Evolutionary conservation across 2,797 vertebrate genomes (phyloP).

Genomic region (Pteronotus mesoamericanus): DNA sequence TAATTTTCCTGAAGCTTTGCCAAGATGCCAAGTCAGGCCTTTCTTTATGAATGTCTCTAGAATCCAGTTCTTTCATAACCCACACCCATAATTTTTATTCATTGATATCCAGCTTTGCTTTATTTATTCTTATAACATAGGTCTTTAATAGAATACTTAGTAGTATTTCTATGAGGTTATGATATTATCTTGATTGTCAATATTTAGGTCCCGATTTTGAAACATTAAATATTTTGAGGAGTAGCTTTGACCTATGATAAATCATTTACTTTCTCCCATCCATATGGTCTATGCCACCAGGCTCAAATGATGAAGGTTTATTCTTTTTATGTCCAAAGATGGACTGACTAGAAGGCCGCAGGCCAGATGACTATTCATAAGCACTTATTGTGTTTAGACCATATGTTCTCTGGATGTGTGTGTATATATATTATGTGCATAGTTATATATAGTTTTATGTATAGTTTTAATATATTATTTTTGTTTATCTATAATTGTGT

Average conservation of each 20-base stretch:
- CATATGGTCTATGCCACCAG: neutral
- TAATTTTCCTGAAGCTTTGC: neutral
- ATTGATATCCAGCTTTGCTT: neutral
- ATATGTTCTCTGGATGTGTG: neutral
- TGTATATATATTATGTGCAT: neutral
- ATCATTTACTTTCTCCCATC: neutral
- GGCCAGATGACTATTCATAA: neutral
- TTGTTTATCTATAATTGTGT: neutral
- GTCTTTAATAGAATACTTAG: neutral
- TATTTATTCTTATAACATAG: neutral
- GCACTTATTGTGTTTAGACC: neutral
- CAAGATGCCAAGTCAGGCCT: neutral
- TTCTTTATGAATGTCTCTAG: neutral
- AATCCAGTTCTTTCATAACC: neutral
- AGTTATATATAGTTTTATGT: neutral
- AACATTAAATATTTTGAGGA: neutral
- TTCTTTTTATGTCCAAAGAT: neutral
- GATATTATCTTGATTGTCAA: neutral
- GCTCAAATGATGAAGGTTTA: neutral
- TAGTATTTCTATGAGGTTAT: neutral
- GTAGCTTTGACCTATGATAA: neutral
- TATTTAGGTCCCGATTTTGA: neutral
- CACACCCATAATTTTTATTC: neutral
- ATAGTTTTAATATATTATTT: neutral
- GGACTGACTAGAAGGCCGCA: neutral